These are phyloP conservation scores for Diplodus sargus DNA, from an alignment of 2,797 vertebrate species.

Conservation along the genomic window DNA sequence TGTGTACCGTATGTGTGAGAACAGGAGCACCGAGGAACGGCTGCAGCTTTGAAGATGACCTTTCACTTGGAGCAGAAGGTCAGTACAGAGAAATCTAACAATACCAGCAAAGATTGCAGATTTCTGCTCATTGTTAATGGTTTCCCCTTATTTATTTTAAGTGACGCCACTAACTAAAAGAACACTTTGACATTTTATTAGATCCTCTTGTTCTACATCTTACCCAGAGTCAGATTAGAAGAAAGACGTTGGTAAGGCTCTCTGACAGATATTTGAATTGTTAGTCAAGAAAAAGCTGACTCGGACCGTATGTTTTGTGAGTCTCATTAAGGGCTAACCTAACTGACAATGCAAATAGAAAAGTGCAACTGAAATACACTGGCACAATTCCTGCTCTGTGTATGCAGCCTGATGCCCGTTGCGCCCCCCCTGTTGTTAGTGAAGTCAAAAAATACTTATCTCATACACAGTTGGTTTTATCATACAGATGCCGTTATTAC, in stretches of 20 bases:
- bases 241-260: not conserved
- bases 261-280: not conserved
- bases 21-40: conserved; percentile 88
- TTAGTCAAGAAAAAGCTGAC: not conserved
- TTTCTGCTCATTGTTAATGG: conserved; percentile 59
- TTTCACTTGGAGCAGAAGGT: conserved; percentile 98
- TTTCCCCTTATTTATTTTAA: conserved; percentile 29
- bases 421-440: not conserved
- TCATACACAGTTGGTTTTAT: not conserved
- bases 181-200: conserved; percentile 35
- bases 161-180: not conserved
- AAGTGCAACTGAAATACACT: not conserved
- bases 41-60: conserved; percentile 99
- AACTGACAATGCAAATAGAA: not conserved
- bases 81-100: conserved; percentile 64
- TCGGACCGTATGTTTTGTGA: not conserved
- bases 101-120: conserved; percentile 55
- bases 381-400: not conserved
- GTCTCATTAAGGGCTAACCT: not conserved
- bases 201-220: not conserved
- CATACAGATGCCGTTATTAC: not conserved
- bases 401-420: not conserved
- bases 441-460: too few relatives aligned
- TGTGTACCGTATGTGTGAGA: conserved; percentile 42
- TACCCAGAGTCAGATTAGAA: not conserved